Evolutionary conservation across 2,113 vertebrate genomes (phyloP).

Genomic region (cattle (Bos taurus)): DNA sequence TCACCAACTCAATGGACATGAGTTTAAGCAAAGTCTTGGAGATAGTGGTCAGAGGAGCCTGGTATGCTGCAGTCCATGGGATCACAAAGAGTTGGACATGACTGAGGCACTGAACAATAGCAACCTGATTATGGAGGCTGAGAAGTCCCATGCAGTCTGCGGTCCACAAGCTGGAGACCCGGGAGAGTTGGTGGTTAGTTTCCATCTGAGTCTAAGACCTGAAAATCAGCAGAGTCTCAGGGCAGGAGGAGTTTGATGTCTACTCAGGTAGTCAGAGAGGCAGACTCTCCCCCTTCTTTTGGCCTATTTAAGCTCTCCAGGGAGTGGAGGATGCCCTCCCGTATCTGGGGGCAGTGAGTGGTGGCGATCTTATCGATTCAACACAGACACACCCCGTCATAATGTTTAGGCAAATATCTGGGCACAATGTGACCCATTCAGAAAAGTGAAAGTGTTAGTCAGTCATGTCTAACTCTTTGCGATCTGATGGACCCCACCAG

Average conservation of each 20-base stretch:
- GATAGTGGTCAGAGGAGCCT: background rate
- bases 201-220: background rate
- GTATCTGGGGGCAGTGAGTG: accelerated
- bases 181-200: background rate
- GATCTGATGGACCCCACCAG: background rate
- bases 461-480: background rate
- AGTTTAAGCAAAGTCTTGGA: background rate
- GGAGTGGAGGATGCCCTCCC: background rate
- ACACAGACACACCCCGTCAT: no score
- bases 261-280: background rate
- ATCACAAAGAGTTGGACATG: background rate
- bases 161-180: background rate
- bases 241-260: background rate
- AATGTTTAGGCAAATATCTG: background rate
- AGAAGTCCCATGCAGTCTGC: no score
- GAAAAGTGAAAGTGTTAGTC: background rate
- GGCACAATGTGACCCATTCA: background rate
- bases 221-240: background rate
- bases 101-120: background rate
- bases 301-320: background rate
- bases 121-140: background rate
- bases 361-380: background rate
- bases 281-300: background rate
- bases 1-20: background rate
- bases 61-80: background rate